Evolutionary conservation across 2,797 vertebrate species (phyloP).

Genomic region (Mus spretus): DNA sequence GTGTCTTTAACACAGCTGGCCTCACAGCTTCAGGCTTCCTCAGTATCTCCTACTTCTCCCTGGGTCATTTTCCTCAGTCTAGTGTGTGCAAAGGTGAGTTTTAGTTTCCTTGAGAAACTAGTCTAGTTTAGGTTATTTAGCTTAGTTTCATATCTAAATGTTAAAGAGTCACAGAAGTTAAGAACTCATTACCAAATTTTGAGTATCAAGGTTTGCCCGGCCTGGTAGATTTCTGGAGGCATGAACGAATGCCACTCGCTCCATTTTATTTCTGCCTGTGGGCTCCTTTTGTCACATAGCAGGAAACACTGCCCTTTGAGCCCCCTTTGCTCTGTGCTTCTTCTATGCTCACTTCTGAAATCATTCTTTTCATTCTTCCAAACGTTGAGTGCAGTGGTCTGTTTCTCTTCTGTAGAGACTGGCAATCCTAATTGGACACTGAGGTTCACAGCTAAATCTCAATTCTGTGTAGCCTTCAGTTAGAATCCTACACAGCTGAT

Average conservation of each 20-base stretch:
- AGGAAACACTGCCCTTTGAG: not conserved
- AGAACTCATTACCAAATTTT: not conserved
- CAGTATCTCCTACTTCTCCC: not conserved
- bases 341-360: constrained; percentile 33
- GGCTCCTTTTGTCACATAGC: not conserved
- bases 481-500: not conserved
- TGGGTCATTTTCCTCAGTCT: not conserved
- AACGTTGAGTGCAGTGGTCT: not conserved
- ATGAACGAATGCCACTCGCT: not conserved
- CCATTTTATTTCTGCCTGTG: not conserved
- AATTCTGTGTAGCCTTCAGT: not conserved
- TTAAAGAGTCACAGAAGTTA: constrained; percentile 16
- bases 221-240: not conserved
- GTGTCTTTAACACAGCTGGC: not conserved
- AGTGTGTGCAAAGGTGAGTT: not conserved
- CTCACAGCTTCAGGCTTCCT: not conserved
- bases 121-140: not conserved
- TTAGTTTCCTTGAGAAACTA: not conserved
- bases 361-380: not conserved
- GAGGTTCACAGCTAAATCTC: not conserved
- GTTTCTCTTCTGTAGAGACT: not conserved
- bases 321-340: not conserved
- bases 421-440: not conserved
- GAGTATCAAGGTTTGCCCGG: not conserved
- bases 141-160: not conserved